Conservation (phyloP, 2,797 vertebrate genomes). For the Pelodytes ibericus region DNA sequence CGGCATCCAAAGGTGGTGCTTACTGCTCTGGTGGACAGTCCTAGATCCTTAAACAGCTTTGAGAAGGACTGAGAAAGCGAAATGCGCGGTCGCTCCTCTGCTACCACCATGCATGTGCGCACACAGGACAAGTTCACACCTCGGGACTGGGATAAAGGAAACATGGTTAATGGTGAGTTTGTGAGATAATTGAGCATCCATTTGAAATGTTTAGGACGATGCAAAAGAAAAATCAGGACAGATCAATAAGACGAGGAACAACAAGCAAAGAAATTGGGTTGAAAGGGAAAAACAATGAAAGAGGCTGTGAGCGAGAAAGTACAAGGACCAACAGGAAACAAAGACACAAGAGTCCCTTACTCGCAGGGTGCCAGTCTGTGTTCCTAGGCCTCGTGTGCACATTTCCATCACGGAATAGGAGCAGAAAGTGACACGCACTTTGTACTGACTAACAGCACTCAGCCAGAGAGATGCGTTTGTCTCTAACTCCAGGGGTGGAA, state of each 20-base stretch:
- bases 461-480: constrained; percentile 93
- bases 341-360: constrained; percentile 68
- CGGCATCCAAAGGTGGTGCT: constrained; percentile 97
- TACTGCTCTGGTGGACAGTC: constrained; percentile 90
- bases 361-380: constrained; percentile 85
- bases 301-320: background rate
- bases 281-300: background rate
- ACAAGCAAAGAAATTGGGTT: background rate
- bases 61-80: constrained; percentile 92
- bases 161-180: background rate
- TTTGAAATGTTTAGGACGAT: background rate
- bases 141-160: constrained; percentile 72
- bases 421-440: constrained; percentile 94
- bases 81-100: constrained; percentile 91
- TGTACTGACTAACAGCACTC: constrained; percentile 92
- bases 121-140: constrained; percentile 93
- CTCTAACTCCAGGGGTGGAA: constrained; percentile 93
- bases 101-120: constrained; percentile 96
- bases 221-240: constrained; percentile 8
- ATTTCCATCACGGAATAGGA: constrained; percentile 98
- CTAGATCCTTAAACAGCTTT: constrained; percentile 95
- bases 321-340: background rate
- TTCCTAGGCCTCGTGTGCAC: constrained; percentile 91
- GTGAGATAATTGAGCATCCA: background rate
- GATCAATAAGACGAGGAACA: background rate